phyloP scores from a whole-genome alignment of 2,113 vertebrate species.

The Calonectris borealis region DNA sequence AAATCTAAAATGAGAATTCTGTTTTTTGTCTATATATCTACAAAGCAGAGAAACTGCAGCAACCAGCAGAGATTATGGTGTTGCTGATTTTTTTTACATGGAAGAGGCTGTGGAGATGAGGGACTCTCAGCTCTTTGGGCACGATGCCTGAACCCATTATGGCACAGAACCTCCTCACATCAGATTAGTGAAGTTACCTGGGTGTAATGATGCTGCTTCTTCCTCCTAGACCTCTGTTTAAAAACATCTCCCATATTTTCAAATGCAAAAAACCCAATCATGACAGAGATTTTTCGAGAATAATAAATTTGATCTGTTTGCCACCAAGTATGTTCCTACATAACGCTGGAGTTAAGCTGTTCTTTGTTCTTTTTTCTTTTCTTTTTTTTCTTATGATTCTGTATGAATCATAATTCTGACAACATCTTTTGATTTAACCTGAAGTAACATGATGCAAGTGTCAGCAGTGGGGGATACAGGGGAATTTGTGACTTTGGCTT shows the following conservation, averaged over 20 bases:
- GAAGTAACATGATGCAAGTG: neutral
- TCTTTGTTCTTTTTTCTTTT: neutral
- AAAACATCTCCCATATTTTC: neutral
- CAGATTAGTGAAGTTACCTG: neutral
- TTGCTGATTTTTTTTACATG: neutral
- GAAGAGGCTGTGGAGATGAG: neutral
- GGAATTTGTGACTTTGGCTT: neutral
- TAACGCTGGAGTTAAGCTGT: neutral
- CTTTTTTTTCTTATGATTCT: neutral
- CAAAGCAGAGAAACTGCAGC: neutral
- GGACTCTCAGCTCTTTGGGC: neutral
- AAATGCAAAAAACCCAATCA: neutral
- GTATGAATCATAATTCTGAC: neutral
- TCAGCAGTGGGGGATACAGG: neutral
- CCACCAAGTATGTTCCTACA: neutral
- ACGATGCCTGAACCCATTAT: neutral
- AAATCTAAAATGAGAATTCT: neutral
- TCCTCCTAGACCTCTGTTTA: neutral
- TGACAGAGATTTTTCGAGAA: neutral
- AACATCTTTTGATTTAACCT: neutral
- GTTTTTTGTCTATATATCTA: rapidly evolving
- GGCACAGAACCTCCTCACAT: neutral
- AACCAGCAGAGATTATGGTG: neutral
- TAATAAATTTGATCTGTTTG: neutral
- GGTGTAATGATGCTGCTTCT: neutral